Evolutionary conservation across 2,113 vertebrate species (phyloP).

Genomic region (Gallinago paraguaiae): DNA sequence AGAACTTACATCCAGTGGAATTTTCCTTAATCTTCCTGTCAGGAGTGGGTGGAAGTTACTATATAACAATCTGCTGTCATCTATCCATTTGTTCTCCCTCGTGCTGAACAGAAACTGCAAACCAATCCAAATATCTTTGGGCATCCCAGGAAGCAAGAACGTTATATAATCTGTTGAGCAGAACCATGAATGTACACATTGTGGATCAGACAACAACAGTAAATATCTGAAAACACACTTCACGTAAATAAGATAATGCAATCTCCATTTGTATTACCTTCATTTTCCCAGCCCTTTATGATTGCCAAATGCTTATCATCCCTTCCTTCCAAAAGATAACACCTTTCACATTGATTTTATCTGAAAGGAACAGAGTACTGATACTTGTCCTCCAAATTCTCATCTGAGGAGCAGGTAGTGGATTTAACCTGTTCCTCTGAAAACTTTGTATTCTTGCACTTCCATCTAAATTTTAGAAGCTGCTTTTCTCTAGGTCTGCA

Average conservation of each 20-base stretch:
- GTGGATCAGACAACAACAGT: not conserved
- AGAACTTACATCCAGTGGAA: conserved; percentile 81
- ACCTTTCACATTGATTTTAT: not conserved
- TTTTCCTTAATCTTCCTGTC: conserved; percentile 74
- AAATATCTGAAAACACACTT: not conserved
- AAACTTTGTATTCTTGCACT: not conserved
- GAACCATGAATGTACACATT: not conserved
- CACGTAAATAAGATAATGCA: not conserved
- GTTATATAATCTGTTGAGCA: conserved; percentile 88
- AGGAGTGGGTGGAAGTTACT: conserved; percentile 88
- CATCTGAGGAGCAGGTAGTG: not conserved
- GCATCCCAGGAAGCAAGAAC: conserved; percentile 77
- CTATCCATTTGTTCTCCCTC: conserved; percentile 79
- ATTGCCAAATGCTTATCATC: not conserved
- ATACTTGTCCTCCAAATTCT: not conserved
- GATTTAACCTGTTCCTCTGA: not conserved
- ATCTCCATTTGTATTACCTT: not conserved
- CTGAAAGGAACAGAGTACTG: not conserved
- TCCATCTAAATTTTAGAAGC: not conserved
- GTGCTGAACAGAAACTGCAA: conserved; percentile 73
- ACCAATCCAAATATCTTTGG: conserved; percentile 86
- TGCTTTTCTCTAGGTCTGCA: not conserved
- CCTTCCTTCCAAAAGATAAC: not conserved
- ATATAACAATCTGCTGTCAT: conserved; percentile 78
- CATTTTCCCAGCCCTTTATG: not conserved